Conservation (phyloP, 2,888 invertebrate species). For the Oscheius sp. region DNA sequence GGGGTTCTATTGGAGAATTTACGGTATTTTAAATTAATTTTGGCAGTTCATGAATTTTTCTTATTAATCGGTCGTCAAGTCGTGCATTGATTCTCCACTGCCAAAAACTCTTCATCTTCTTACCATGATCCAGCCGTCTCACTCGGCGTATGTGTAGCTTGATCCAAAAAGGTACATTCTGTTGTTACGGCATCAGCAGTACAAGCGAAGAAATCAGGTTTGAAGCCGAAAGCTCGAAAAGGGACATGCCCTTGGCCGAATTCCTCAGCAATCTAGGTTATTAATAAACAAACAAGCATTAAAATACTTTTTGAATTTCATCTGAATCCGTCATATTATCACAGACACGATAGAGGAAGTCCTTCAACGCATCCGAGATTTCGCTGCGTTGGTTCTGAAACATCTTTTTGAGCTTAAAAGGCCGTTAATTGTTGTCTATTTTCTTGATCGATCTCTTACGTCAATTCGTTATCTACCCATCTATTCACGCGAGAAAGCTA, state of each 20-base stretch:
- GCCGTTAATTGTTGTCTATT: not conserved
- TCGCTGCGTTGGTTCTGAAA: conserved; percentile 53
- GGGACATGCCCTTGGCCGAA: conserved; percentile 58
- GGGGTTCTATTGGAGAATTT: too few species aligned
- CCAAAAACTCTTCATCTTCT: not conserved
- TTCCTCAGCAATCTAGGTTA: conserved; percentile 47
- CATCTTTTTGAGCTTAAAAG: too few species aligned
- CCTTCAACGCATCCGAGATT: conserved; percentile 49
- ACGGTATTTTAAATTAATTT: too few species aligned
- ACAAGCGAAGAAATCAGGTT: conserved; percentile 62
- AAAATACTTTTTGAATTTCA: conserved; percentile 37
- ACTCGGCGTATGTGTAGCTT: conserved; percentile 57
- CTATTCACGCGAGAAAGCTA: not conserved
- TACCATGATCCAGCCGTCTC: conserved; percentile 65
- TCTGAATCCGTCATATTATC: conserved; percentile 55
- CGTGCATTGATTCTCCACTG: not conserved
- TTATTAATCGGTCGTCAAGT: too few species aligned
- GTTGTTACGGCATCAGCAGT: conserved; percentile 65
- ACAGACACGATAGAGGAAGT: conserved; percentile 51
- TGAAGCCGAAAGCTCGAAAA: conserved; percentile 57
- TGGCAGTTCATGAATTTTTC: too few species aligned
- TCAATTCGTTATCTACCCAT: too few species aligned
- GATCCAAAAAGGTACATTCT: conserved; percentile 64
- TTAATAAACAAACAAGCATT: not conserved
- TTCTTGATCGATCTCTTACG: not conserved